Percentiles rank a stretch among this genome's conserved stretches.
These are phyloP conservation scores for Epirrhoe tristata DNA, from an alignment of 2,888 invertebrate species.

Conservation along the genomic window DNA sequence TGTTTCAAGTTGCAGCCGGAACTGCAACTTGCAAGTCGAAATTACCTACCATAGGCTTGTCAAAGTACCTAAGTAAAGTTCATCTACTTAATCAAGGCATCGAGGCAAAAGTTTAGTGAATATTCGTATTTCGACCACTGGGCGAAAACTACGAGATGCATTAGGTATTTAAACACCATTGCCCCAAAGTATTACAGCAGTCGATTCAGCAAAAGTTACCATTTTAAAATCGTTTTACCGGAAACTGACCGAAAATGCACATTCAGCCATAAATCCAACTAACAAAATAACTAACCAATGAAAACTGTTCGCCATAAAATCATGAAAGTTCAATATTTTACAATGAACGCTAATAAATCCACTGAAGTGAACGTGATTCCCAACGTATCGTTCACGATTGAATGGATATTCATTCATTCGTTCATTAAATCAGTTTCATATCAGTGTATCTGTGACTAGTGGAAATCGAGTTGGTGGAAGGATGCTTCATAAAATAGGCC, in stretches of 20 bases:
- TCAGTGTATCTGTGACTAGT: slow-evolving; percentile 57
- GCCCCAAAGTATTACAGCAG: not conserved
- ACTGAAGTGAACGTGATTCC: slow-evolving; percentile 67
- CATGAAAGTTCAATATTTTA: slow-evolving; percentile 46
- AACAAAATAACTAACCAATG: slow-evolving; percentile 34
- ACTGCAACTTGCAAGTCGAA: too few relatives aligned
- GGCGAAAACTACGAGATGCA: not conserved
- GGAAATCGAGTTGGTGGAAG: slow-evolving; percentile 27
- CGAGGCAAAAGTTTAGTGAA: too few relatives aligned
- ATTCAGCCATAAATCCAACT: slow-evolving; percentile 18
- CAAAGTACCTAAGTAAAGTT: too few relatives aligned
- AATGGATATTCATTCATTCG: slow-evolving; percentile 69
- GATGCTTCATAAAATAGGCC: slow-evolving; percentile 17
- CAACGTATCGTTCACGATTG: slow-evolving; percentile 68
- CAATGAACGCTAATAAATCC: slow-evolving; percentile 55
- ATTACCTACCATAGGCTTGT: too few relatives aligned
- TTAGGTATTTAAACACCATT: too few relatives aligned
- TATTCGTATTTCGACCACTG: too few relatives aligned
- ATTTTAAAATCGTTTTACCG: slow-evolving; percentile 4
- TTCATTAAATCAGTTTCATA: slow-evolving; percentile 67
- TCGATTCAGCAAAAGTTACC: slow-evolving; percentile 6
- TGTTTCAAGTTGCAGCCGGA: too few relatives aligned
- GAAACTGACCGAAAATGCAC: slow-evolving; percentile 15
- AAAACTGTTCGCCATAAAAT: slow-evolving; percentile 39
- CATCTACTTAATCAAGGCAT: too few relatives aligned